These are phyloP conservation scores for Cacatua alba DNA, from an alignment of 2,113 vertebrate species.

Conservation along the genomic window DNA sequence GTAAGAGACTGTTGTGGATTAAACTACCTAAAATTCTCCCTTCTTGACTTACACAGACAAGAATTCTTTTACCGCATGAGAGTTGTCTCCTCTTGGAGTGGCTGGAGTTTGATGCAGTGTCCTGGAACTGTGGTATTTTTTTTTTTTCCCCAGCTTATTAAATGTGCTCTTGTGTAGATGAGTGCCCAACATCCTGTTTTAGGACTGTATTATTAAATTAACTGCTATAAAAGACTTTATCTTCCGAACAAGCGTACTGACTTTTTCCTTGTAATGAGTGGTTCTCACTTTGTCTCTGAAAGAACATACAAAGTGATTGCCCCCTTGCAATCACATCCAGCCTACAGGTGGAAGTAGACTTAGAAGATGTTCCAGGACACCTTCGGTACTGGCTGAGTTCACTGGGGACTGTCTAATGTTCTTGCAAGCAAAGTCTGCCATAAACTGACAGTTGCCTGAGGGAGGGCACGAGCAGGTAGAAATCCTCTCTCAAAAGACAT, in stretches of 20 bases:
- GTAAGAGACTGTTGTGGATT: conserved; percentile 43
- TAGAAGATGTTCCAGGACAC: conserved; percentile 30
- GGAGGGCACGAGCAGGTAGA: conserved; percentile 13
- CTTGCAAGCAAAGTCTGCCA: conserved; percentile 34
- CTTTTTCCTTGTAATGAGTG: conserved; percentile 30
- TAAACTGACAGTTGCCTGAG: conserved; percentile 24
- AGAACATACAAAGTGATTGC: neutral
- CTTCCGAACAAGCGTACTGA: conserved; percentile 59
- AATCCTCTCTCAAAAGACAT: conserved; percentile 26
- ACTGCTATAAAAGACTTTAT: conserved; percentile 75
- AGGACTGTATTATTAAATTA: conserved; percentile 72
- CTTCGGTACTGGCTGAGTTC: neutral
- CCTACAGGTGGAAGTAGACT: neutral
- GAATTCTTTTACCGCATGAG: conserved; percentile 7
- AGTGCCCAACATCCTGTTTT: conserved; percentile 51
- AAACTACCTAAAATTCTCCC: conserved; percentile 42
- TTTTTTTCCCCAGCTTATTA: conserved; percentile 37
- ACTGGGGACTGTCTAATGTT: neutral
- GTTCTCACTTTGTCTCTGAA: conserved; percentile 21
- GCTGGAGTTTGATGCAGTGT: conserved; percentile 43
- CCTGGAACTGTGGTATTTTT: conserved; percentile 54
- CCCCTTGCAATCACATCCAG: neutral
- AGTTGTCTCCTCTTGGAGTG: conserved; percentile 25
- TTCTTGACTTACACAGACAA: conserved; percentile 25
- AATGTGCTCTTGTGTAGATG: conserved; percentile 63